These are phyloP conservation scores for Laothoe populi DNA, from an alignment of 2,888 invertebrate genomes.

Conservation along the genomic window DNA sequence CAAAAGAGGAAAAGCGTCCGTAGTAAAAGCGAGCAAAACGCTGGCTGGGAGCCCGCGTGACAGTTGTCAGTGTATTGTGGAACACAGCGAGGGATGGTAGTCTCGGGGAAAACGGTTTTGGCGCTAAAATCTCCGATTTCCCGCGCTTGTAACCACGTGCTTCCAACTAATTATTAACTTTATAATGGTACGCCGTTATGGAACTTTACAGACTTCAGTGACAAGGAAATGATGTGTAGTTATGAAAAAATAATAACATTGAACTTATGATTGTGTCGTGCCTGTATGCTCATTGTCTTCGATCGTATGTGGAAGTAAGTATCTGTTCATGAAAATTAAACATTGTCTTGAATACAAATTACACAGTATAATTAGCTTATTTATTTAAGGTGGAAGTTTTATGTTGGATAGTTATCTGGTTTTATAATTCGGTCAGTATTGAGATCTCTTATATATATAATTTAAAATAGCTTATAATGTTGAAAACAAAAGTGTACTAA, in stretches of 20 bases:
- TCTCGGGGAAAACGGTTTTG: slow-evolving; percentile 61
- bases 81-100: slow-evolving; percentile 70
- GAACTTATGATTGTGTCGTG: slow-evolving; percentile 74
- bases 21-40: slow-evolving; percentile 73
- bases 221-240: slow-evolving; percentile 51
- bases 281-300: slow-evolving; percentile 58
- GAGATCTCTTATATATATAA: too few species aligned
- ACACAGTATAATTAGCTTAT: not conserved
- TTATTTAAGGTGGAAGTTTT: too few species aligned
- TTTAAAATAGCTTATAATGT: too few species aligned
- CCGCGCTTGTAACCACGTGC: slow-evolving; percentile 73
- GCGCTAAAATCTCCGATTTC: slow-evolving; percentile 69
- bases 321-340: slow-evolving; percentile 26
- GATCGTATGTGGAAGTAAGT: slow-evolving; percentile 72
- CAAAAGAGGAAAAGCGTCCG: slow-evolving; percentile 74
- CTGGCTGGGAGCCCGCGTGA: slow-evolving; percentile 63
- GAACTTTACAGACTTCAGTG: slow-evolving; percentile 49
- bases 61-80: slow-evolving; percentile 75
- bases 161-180: slow-evolving; percentile 46
- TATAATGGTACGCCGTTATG: slow-evolving; percentile 47
- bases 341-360: not conserved
- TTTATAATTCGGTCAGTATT: too few species aligned
- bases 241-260: slow-evolving; percentile 49
- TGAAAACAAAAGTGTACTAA: too few species aligned
- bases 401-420: too few species aligned